Evolutionary conservation across 1,140 invertebrate species (phyloP).

Genomic region (Musca vetustissima): DNA sequence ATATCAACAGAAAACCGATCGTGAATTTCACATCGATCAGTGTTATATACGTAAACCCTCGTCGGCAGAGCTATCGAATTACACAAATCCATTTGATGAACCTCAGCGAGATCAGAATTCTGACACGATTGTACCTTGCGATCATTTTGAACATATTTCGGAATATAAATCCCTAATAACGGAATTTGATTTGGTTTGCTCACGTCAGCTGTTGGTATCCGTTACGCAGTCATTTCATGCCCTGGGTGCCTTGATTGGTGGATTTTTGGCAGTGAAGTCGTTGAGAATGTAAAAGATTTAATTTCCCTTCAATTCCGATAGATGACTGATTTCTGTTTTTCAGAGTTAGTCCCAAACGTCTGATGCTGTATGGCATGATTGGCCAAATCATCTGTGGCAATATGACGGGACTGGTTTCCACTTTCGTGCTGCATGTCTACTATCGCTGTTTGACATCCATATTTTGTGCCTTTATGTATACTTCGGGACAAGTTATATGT

Average conservation of each 20-base stretch:
- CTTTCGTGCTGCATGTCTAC: slow-evolving; percentile 53
- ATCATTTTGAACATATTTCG: slow-evolving; percentile 40
- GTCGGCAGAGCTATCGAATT: slow-evolving; percentile 28
- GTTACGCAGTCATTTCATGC: slow-evolving; percentile 56
- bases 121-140: slow-evolving; percentile 35
- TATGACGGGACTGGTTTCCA: slow-evolving; percentile 49
- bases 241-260: slow-evolving; percentile 53
- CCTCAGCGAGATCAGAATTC: not conserved
- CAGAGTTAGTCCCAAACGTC: slow-evolving; percentile 50
- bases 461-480: slow-evolving; percentile 52
- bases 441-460: slow-evolving; percentile 52
- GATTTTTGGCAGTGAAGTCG: slow-evolving; percentile 44
- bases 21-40: slow-evolving; percentile 46
- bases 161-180: slow-evolving; percentile 45
- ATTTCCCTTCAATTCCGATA: too few species aligned
- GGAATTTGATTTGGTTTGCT: slow-evolving; percentile 56
- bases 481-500: slow-evolving; percentile 53
- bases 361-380: slow-evolving; percentile 56
- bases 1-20: slow-evolving; percentile 46
- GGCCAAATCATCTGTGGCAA: slow-evolving; percentile 53
- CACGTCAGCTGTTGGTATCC: slow-evolving; percentile 51
- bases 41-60: slow-evolving; percentile 47
- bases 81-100: slow-evolving; percentile 34
- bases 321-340: not conserved
- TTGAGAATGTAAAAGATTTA: slow-evolving; percentile 50